Base-by-base conservation (phyloP, 2,888 invertebrate species). In the Cerastoderma edule region DNA sequence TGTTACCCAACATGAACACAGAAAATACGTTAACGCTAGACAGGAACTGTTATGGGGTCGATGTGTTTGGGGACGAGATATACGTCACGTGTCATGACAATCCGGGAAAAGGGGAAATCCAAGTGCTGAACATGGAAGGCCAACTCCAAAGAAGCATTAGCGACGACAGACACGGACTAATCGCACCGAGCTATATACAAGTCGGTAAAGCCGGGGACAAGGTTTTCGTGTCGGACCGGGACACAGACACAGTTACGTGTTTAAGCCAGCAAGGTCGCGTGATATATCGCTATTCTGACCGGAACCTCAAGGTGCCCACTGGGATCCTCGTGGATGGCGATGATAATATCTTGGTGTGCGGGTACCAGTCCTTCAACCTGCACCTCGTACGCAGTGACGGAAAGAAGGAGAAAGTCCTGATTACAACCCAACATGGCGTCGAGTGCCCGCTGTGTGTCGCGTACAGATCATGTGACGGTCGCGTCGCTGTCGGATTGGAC, bases 121-220 rank as follows among this genome's bases (percentile, higher is more conserved):
- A 60, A 22, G 60, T 60, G 6, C 22, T 60, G 30, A 60, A 19
- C 16, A 33, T 35, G 22, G 22, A 5, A 3, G 60, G 60, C 2
- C 33, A 60, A 35, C 33, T 60, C 2, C 60, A 60, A 27, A 33
- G 60, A 60, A 33, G 60, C 22, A n/a, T 60, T 33, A 39, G 60
- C 30, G n/a, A n/a, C 39, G 8, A 16, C 39, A 39, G 8, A 16
- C 16, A 13, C 39, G 16, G 10, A 8, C 39, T 39, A 8, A 39
- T 16, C 39, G 10, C 10, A 13, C 39, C 39, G 39, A 39, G 39
- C 39, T 10, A 16, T 39, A 16, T 39, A 8, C 8, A 39, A 16
- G 39, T 39, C 8, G 16, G 39, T 16, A 39, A 39, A 39, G 10
- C 8, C 39, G 16, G 10, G 16, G 39, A 16, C 39, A 39, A 8